Percentiles rank a stretch among this genome's conserved stretches.
These are phyloP conservation scores for Hyperoplus immaculatus DNA, from an alignment of 2,797 vertebrate species.

Conservation along the genomic window DNA sequence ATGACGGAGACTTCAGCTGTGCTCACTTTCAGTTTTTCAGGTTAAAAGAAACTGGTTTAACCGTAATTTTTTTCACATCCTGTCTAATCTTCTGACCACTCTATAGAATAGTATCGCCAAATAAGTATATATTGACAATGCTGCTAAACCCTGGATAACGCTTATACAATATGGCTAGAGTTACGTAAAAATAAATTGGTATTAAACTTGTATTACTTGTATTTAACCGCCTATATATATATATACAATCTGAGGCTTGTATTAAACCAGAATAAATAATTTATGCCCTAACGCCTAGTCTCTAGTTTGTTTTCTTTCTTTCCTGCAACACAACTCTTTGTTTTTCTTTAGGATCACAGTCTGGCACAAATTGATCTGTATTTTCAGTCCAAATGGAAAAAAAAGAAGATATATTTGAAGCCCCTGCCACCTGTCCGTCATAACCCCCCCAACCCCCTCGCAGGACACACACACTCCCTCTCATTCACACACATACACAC, in stretches of 20 bases:
- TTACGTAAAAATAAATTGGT: neutral
- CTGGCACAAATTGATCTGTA: constrained; percentile 67
- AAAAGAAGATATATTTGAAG: constrained; percentile 54
- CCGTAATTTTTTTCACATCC: neutral
- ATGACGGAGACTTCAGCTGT: neutral
- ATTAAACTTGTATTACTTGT: too few relatives aligned
- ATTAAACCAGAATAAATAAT: too few relatives aligned
- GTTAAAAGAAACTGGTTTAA: neutral
- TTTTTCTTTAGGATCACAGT: constrained; percentile 54
- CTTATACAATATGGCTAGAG: neutral
- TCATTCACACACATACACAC: constrained; percentile 30
- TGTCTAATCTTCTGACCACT: neutral
- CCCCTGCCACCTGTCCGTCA: constrained; percentile 74
- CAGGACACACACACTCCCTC: constrained; percentile 45
- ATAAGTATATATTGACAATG: neutral
- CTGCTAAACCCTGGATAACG: neutral
- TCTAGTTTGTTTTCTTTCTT: neutral
- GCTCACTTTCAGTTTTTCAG: neutral
- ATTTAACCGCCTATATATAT: too few relatives aligned
- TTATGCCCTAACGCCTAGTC: too few relatives aligned
- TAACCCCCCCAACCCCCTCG: constrained; percentile 43
- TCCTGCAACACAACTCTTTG: constrained; percentile 9
- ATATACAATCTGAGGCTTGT: too few relatives aligned
- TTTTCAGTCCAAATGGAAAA: constrained; percentile 68
- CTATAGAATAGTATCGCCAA: neutral